Evolutionary conservation across 2,888 invertebrate genomes (phyloP), one percentile per base, ranked within the genome.

Genomic region (Agapostemon virescens): DNA sequence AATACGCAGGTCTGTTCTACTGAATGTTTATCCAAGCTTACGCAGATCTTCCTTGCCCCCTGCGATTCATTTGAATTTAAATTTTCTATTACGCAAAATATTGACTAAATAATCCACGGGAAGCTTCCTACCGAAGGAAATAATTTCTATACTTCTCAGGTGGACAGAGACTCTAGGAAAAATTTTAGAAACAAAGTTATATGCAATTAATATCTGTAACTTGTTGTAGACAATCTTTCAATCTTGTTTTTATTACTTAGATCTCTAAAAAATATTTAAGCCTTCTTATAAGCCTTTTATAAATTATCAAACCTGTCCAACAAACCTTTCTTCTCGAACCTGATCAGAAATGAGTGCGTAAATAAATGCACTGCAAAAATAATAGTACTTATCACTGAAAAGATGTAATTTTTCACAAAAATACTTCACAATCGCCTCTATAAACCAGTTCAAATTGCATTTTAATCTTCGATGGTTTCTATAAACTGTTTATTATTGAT

Each of bases 1-100:
- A 74, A 69, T 69, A 74, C 26, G 69, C 40, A 66, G 26, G 7
- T 17, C 72, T 58, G 61, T 74, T 52, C 77, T 26, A 69, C 74
- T 64, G 33, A 23, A 20, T 69, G 36, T 64, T 52, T 63, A 69
- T 69, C 69, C 42, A 23, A 69, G 61, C 68, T 52, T 74, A 55
- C 42, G 13, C 15, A 26, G 40, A 69, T 20, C 40, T 30, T 15
- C 11, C 23, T 5, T 73, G 33, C 67, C 33, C 73, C 6, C 26
- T 36, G 40, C 40, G n/a, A 63, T 11, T 36, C 33, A 36, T 63
- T 36, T 36, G 63, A 58, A 58, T 58, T 33, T 58, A 33, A 58
- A 58, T 58, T 58, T 58, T 3, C 33, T 30, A 33, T 58, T 58
- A 30, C 30, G 2, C 58, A 20, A 30, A 30, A 58, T 58, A 58